Percentiles rank a stretch among this genome's conserved stretches.
Evolutionary conservation across 1,140 invertebrate genomes (phyloP).

Genomic region (Sitobion miscanthi): DNA sequence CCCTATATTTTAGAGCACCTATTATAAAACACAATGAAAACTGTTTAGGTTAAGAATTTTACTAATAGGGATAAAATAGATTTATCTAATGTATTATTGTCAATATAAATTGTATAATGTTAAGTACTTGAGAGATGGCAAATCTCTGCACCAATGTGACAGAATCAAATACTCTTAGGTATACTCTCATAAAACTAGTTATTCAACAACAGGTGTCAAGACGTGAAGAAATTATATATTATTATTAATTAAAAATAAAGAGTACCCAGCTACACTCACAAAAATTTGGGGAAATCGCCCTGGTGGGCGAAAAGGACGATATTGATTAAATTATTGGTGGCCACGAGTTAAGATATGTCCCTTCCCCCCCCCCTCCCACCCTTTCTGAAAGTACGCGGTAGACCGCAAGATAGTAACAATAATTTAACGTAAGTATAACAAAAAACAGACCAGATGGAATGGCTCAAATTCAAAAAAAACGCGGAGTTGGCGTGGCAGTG

Average conservation of each 20-base stretch:
- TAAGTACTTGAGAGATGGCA: background rate
- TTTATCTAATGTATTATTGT: too few species aligned
- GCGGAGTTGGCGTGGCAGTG: fast-evolving
- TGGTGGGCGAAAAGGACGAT: too few species aligned
- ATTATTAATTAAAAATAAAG: too few species aligned
- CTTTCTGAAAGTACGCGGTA: background rate
- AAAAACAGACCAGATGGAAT: background rate
- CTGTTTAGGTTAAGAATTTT: too few species aligned
- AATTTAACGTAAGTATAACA: background rate
- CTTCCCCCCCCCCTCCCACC: too few species aligned
- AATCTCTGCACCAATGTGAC: background rate
- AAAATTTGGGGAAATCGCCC: background rate
- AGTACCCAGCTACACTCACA: background rate
- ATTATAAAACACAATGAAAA: too few species aligned
- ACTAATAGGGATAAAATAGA: too few species aligned
- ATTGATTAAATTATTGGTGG: background rate
- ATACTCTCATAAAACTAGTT: background rate
- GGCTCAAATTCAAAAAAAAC: background rate
- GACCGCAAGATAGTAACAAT: too few species aligned
- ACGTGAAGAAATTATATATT: background rate
- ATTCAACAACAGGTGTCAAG: background rate
- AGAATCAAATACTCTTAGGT: background rate
- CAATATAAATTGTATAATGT: too few species aligned
- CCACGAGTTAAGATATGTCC: background rate
- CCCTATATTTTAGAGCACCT: background rate